Evolutionary conservation across 2,113 vertebrate genomes (phyloP).

Genomic region (Takifugu bimaculatus): DNA sequence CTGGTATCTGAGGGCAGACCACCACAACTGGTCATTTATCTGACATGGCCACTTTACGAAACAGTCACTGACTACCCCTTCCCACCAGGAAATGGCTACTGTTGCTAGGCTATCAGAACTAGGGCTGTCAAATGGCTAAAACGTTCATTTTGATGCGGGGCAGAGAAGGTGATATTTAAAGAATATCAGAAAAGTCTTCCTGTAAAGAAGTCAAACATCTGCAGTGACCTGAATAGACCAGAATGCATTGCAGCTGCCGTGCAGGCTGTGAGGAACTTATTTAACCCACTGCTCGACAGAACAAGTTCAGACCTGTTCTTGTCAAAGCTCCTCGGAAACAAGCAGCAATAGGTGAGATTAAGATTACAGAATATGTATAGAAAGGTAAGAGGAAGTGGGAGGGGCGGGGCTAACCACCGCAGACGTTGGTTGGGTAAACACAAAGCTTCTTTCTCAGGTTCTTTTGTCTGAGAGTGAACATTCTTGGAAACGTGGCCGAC

Average conservation of each 20-base stretch:
- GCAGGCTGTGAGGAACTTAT: constrained; percentile 34
- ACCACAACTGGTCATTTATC: too few relatives aligned
- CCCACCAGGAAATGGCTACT: too few relatives aligned
- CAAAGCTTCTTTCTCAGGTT: not conserved
- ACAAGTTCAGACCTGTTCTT: constrained; percentile 39
- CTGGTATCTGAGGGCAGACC: too few relatives aligned
- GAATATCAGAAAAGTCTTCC: too few relatives aligned
- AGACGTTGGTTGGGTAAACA: constrained; percentile 27
- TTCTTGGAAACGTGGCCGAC: constrained; percentile 41
- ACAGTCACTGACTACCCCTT: too few relatives aligned
- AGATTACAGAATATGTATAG: constrained; percentile 17
- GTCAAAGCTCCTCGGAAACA: constrained; percentile 22
- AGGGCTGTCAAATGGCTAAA: too few relatives aligned
- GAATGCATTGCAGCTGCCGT: constrained; percentile 18
- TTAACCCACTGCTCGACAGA: constrained; percentile 42
- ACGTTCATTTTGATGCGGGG: too few relatives aligned
- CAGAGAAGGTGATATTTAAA: too few relatives aligned
- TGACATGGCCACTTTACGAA: too few relatives aligned
- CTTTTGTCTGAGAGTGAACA: constrained; percentile 6
- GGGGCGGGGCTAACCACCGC: not conserved
- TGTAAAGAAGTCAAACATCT: not conserved
- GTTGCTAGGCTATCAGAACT: too few relatives aligned
- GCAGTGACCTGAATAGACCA: constrained; percentile 14
- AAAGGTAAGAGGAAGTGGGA: constrained; percentile 8
- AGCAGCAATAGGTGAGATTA: constrained; percentile 23